phyloP scores from a whole-genome alignment of 2,113 vertebrate species.

The Grallaria varia region DNA sequence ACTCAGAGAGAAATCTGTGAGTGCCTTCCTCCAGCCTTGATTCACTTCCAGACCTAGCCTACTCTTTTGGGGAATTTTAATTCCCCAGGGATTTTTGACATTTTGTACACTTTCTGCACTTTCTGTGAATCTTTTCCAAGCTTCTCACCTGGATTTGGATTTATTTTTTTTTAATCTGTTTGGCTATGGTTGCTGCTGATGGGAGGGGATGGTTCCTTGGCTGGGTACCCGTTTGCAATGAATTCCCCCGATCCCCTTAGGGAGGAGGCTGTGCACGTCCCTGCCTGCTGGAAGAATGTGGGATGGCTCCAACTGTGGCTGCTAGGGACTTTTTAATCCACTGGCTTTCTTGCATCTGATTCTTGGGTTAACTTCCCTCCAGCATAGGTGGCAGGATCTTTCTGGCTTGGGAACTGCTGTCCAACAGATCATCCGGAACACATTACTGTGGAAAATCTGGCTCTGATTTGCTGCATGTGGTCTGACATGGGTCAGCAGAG shows the following conservation, averaged over 20 bases:
- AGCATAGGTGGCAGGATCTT: neutral
- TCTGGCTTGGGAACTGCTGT: neutral
- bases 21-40: neutral
- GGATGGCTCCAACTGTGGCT: neutral
- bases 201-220: slow-evolving; percentile 29
- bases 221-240: slow-evolving; percentile 25
- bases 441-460: neutral
- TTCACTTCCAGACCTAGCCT: neutral
- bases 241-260: slow-evolving; percentile 29
- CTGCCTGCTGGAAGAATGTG: slow-evolving; percentile 59
- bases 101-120: neutral
- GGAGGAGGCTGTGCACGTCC: neutral
- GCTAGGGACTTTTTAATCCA: neutral
- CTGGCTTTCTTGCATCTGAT: neutral
- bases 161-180: neutral
- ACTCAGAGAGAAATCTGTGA: neutral
- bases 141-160: neutral
- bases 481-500: neutral
- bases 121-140: slow-evolving; percentile 39
- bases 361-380: neutral
- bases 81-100: neutral
- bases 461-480: neutral
- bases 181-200: neutral
- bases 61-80: neutral
- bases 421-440: neutral